These are phyloP conservation scores for Hedychridium roseum DNA, from an alignment of 2,888 invertebrate genomes.

Conservation along the genomic window DNA sequence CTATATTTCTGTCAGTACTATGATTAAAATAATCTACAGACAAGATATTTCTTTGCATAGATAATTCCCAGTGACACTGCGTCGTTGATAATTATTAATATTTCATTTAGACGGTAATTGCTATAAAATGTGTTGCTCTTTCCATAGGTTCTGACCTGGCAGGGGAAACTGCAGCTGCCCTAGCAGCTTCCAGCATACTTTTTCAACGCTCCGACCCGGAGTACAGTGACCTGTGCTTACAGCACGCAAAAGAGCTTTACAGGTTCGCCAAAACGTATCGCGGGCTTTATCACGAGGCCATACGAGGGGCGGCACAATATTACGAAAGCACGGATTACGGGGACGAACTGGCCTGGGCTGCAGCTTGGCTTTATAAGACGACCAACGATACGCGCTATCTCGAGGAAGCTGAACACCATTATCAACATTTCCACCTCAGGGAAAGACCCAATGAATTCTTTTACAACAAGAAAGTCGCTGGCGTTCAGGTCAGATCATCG, in stretches of 20 bases:
- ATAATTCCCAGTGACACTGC: no score
- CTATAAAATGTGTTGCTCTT: not conserved
- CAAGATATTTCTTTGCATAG: no score
- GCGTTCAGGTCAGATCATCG: slow-evolving; percentile 63
- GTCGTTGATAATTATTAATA: no score
- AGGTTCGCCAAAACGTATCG: slow-evolving; percentile 65
- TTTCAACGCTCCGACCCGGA: slow-evolving; percentile 62
- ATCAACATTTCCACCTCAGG: slow-evolving; percentile 64
- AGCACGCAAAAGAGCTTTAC: slow-evolving; percentile 66
- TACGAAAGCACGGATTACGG: slow-evolving; percentile 67
- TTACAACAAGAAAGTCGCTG: slow-evolving; percentile 68
- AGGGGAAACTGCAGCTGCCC: slow-evolving; percentile 69
- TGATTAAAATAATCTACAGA: no score
- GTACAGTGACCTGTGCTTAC: slow-evolving; percentile 63
- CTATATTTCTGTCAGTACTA: no score
- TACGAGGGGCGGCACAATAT: slow-evolving; percentile 65
- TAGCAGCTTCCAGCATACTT: slow-evolving; percentile 67
- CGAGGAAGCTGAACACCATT: slow-evolving; percentile 65
- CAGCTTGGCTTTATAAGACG: slow-evolving; percentile 68
- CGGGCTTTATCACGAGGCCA: slow-evolving; percentile 66
- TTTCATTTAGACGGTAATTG: not conserved
- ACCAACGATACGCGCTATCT: slow-evolving; percentile 65
- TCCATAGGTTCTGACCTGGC: slow-evolving; percentile 69
- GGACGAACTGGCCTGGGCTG: slow-evolving; percentile 69
- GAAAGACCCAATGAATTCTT: slow-evolving; percentile 66